phyloP scores from a whole-genome alignment of 2,113 vertebrate species.

The Alosa alosa region DNA sequence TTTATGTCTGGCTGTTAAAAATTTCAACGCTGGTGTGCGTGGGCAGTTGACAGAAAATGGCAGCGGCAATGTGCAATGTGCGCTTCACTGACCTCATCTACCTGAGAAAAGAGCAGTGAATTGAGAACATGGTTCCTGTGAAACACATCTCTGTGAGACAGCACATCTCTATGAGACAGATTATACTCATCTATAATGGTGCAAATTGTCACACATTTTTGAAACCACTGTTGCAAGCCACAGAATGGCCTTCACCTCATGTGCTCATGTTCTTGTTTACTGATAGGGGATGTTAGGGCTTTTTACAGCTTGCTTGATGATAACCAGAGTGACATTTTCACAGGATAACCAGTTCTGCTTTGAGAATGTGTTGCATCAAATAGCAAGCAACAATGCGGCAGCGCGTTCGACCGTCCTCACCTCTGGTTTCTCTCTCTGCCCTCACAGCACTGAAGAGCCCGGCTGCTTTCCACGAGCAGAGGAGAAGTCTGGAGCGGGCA shows the following conservation, averaged over 20 bases:
- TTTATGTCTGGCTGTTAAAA: no score
- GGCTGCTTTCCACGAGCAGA: constrained; percentile 81
- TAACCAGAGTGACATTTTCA: constrained; percentile 39
- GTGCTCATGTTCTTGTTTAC: neutral
- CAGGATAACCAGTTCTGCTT: constrained; percentile 56
- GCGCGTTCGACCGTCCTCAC: neutral
- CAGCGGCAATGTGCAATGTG: no score
- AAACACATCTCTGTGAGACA: neutral
- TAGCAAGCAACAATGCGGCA: neutral
- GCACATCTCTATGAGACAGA: neutral
- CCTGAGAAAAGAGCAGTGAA: neutral
- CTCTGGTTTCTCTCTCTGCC: constrained; percentile 54
- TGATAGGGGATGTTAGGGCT: constrained; percentile 2
- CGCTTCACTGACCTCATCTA: neutral
- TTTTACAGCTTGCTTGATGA: constrained; percentile 27
- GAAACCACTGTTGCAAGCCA: neutral
- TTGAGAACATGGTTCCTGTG: neutral
- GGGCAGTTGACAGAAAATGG: no score
- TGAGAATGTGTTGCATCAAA: constrained; percentile 42
- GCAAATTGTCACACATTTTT: neutral
- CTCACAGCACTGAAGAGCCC: constrained; percentile 89
- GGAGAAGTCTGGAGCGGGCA: constrained; percentile 75
- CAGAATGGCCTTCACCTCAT: neutral
- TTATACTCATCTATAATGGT: neutral
- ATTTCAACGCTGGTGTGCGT: no score